Evolutionary conservation across 2,113 vertebrate genomes (phyloP), one percentile per base, ranked within the genome.

Genomic region (Pygoscelis adeliae): DNA sequence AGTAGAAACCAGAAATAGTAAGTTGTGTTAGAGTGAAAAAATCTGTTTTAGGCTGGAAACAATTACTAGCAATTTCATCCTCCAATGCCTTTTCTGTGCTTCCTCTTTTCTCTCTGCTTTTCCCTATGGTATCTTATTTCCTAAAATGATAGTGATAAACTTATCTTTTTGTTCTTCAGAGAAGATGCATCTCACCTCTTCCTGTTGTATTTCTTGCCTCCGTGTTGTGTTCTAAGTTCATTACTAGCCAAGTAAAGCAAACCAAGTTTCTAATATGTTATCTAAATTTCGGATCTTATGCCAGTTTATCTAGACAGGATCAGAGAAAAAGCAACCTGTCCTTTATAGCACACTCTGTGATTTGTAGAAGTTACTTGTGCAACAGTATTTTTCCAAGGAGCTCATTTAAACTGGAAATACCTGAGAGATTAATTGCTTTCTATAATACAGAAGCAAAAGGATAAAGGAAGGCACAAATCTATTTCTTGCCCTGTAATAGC

Each of bases 1-100:
- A 59, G 50, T 42, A 94, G 85, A 90, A 95, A 93, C 34, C 76
- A 94, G 62, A 89, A 90, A 92, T 77, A 8, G 8, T 86, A 80
- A 55, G 26, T 73, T 88, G 29, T 77, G 46, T 80, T 83, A 55
- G 36, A 88, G 47, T 72, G 66, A 91, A 90, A 70, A 91, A 85
- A 79, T 7, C 53, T 95, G 40, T 0, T 81, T 53, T 32, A 66
- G 55, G 29, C 59, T 95, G 85, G 59, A 92, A 93, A 53, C 36
- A 93, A 62, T 89, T 77, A 53, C 62, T n/a, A 29, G 25, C 29
- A 77, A 40, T 80, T 87, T 78, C 58, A 55, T 42, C n/a, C n/a
- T 91, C 52, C n/a, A 44, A 6, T 66, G 47, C 8, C 9, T 47
- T 70, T 61, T 22, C 38, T 85, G 16, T 67, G 17, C 50, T 71